Evolutionary conservation across 2,113 vertebrate genomes (phyloP), one percentile per base, ranked within the genome.

Genomic region (Passerina amoena): DNA sequence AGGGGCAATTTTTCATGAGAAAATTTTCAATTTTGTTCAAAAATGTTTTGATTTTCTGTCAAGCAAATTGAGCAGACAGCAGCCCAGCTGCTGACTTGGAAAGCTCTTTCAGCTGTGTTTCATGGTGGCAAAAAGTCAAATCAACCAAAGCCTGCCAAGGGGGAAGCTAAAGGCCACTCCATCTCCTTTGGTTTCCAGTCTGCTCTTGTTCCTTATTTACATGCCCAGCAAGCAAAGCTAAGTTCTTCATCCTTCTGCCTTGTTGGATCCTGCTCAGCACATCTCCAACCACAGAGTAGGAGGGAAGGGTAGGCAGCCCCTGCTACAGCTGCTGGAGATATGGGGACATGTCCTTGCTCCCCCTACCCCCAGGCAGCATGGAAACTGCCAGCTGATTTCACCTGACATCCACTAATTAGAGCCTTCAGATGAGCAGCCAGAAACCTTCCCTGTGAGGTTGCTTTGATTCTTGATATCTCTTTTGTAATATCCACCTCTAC

Each of bases 11-110:
- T 82, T 90, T 31, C 63, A 65, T 24, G 38, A 90, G 66, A 86
- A 96, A 90, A 86, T 73, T 86, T 93, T 86, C 73, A 76, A n/a
- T 88, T 88, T 93, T 81, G 47, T 61, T 92, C 33, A 93, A 70
- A 95, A 95, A 65, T 47, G 3, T 73, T 92, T 77, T 76, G 14
- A 77, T 80, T 90, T 94, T 90, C 76, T 73, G 35, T 78, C 71
- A 90, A 64, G 48, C 7, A 83, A 83, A 70, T 59, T 16, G 33
- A 81, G 60, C 57, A 90, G 75, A 65, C 33, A 93, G 75, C 21
- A 68, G 23, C 35, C 71, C 79, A 94, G 76, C 59, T 88, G 59
- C 59, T 92, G 50, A 73, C 50, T 88, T 92, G 63, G 75, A 95
- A 94, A 69, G n/a, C 16, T 94, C 88, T 70, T 82, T 93, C 68